Conservation (phyloP, 1,140 invertebrate species). For the Potamilus streckersoni region DNA sequence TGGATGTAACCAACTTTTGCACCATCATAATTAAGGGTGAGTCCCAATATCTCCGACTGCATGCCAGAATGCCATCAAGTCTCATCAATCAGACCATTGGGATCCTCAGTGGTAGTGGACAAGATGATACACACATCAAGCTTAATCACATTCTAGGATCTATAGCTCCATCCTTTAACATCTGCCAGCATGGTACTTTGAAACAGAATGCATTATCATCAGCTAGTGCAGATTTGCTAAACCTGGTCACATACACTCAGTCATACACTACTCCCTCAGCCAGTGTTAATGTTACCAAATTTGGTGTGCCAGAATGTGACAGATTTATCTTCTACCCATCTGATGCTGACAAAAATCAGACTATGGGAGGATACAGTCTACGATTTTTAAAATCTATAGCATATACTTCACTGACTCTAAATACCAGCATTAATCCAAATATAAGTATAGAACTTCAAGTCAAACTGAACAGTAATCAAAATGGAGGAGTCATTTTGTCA, state of each 20-base stretch:
- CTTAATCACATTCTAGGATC: constrained; percentile 21
- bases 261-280: constrained; percentile 2
- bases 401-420: constrained; percentile 26
- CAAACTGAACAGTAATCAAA: constrained; percentile 15
- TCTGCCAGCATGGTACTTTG: constrained; percentile 15
- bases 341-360: constrained; percentile 18
- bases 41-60: constrained; percentile 30
- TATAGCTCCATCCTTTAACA: constrained; percentile 16
- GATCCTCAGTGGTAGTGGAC: constrained; percentile 28
- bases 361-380: constrained; percentile 33
- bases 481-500: constrained; percentile 38
- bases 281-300: constrained; percentile 15
- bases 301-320: constrained; percentile 34
- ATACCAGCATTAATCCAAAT: constrained; percentile 6
- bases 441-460: constrained; percentile 40
- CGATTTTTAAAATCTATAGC: constrained; percentile 29
- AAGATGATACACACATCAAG: constrained; percentile 9
- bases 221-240: constrained; percentile 4
- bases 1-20: constrained; percentile 19
- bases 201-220: constrained; percentile 3
- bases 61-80: constrained; percentile 5
- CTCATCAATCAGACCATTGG: constrained; percentile 24
- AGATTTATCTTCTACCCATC: constrained; percentile 34
- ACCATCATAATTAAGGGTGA: constrained; percentile 23
- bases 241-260: constrained; percentile 5